phyloP scores from a whole-genome alignment of 2,113 vertebrate species.

The Pandion haliaetus region DNA sequence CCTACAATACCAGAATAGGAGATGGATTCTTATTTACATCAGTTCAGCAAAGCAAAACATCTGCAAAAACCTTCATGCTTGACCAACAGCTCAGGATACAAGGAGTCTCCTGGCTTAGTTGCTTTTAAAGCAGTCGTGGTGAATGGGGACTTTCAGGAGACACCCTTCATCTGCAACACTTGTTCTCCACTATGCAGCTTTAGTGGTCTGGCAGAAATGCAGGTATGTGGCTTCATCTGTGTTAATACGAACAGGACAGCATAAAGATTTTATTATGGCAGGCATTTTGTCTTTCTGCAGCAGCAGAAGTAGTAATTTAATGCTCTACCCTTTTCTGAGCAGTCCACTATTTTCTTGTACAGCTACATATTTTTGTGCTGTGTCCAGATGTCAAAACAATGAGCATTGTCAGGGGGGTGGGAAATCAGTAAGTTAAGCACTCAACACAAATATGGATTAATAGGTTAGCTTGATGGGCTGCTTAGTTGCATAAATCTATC shows the following conservation, averaged over 20 bases:
- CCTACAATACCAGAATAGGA: not conserved
- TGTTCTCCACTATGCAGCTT: not conserved
- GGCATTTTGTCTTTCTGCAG: not conserved
- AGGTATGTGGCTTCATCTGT: not conserved
- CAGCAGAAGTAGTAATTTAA: not conserved
- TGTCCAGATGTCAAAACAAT: not conserved
- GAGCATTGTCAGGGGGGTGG: accelerated
- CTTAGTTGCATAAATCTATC: not conserved
- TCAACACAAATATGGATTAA: not conserved
- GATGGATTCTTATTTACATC: not conserved
- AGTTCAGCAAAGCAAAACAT: not conserved
- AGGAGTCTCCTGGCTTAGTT: not conserved
- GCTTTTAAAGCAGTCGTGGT: not conserved
- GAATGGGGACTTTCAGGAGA: not conserved
- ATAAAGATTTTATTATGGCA: not conserved
- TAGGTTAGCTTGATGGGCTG: not conserved
- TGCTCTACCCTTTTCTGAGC: not conserved
- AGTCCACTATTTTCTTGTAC: not conserved
- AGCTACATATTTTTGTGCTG: not conserved
- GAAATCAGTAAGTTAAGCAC: not conserved
- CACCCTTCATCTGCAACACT: not conserved
- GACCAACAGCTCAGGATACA: not conserved
- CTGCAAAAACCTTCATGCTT: not conserved
- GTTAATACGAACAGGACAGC: not conserved
- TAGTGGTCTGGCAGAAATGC: not conserved